Percentiles rank a stretch among this genome's conserved stretches.
Evolutionary conservation across 2,888 invertebrate species (phyloP).

Genomic region (Unio pictorum): DNA sequence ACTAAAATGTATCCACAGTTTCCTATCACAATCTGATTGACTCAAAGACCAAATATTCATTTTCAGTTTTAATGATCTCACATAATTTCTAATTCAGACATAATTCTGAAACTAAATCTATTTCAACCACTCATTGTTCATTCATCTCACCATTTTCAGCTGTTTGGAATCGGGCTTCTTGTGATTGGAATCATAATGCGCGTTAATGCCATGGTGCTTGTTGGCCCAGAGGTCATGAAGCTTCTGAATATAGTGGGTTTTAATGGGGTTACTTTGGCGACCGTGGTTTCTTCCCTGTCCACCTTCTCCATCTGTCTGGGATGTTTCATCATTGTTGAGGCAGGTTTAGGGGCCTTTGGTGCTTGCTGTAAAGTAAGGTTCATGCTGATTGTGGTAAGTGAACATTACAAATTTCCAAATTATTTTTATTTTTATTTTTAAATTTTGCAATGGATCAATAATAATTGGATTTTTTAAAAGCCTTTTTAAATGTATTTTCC

Average conservation of each 20-base stretch:
- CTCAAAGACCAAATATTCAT: too few relatives aligned
- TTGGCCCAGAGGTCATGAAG: conserved; percentile 18
- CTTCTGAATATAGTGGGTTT: conserved; percentile 28
- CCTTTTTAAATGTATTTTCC: too few relatives aligned
- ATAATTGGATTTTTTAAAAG: too few relatives aligned
- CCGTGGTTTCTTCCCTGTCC: neutral
- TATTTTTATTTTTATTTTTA: too few relatives aligned
- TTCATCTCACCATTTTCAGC: conserved; percentile 14
- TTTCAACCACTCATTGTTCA: too few relatives aligned
- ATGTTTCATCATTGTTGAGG: conserved; percentile 2
- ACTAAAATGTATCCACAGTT: too few relatives aligned
- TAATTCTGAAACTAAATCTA: too few relatives aligned
- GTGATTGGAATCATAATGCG: conserved; percentile 34
- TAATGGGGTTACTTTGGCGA: conserved; percentile 9
- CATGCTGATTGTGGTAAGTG: conserved; percentile 5
- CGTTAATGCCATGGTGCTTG: conserved; percentile 18
- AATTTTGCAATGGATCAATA: too few relatives aligned
- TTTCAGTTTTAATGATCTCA: too few relatives aligned
- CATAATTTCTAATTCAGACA: too few relatives aligned
- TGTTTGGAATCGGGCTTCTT: conserved; percentile 32
- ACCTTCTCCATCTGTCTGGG: conserved; percentile 6
- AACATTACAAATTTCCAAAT: too few relatives aligned
- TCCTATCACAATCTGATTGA: too few relatives aligned
- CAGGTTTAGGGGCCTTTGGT: conserved; percentile 4
- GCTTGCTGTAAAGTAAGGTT: conserved; percentile 7